These are phyloP conservation scores for Drosophila barbarae DNA, from an alignment of 2,888 invertebrate genomes.

Conservation along the genomic window DNA sequence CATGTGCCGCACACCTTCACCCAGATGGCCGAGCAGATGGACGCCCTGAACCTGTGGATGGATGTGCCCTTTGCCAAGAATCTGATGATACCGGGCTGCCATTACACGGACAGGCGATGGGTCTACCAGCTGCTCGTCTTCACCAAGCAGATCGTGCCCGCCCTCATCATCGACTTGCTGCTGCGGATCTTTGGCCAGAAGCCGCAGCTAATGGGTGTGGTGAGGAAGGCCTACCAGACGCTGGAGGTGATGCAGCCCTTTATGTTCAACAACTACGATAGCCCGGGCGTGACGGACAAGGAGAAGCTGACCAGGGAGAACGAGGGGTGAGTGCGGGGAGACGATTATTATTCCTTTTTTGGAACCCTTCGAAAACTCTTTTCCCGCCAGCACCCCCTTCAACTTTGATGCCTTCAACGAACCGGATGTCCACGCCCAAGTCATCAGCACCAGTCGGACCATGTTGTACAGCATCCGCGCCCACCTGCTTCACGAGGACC, in stretches of 20 bases:
- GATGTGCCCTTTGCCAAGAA: conserved; percentile 53
- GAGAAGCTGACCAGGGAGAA: conserved; percentile 26
- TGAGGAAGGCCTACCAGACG: conserved; percentile 54
- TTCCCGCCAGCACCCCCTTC: conserved; percentile 63
- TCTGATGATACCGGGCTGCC: conserved; percentile 55
- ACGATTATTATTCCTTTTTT: no score
- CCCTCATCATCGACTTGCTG: conserved; percentile 56
- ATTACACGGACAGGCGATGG: conserved; percentile 54
- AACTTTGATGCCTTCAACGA: conserved; percentile 29
- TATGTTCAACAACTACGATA: conserved; percentile 60
- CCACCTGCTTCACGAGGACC: conserved; percentile 62
- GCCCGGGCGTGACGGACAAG: conserved; percentile 55
- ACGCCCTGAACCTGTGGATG: conserved; percentile 47
- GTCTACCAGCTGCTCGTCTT: conserved; percentile 55
- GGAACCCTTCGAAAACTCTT: no score
- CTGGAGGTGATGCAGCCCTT: conserved; percentile 69
- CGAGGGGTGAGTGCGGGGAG: conserved; percentile 45
- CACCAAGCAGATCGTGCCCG: conserved; percentile 67
- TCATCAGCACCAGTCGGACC: conserved; percentile 13
- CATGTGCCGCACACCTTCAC: conserved; percentile 53
- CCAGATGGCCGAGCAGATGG: conserved; percentile 51
- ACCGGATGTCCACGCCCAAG: background rate
- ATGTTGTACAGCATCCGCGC: conserved; percentile 62
- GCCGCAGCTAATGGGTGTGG: conserved; percentile 60
- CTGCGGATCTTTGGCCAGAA: conserved; percentile 53